Conservation (phyloP, 2,797 vertebrate genomes). For the Ctenopoma multispine region DNA sequence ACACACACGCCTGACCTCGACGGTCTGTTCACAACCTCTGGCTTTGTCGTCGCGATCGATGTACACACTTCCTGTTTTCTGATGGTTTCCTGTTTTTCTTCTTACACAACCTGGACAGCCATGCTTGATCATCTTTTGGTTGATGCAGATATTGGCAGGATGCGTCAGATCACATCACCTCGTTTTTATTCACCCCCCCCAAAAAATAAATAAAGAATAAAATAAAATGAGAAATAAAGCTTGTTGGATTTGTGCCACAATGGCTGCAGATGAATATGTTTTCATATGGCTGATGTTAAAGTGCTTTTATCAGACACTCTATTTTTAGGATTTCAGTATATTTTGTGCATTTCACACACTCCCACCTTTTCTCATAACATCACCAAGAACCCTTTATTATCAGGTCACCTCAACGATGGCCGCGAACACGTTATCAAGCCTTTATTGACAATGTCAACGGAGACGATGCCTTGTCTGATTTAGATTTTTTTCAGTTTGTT, state of each 20-base stretch:
- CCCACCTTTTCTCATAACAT: constrained; percentile 28
- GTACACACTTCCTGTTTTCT: constrained; percentile 70
- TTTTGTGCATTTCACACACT: neutral
- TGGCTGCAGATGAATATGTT: neutral
- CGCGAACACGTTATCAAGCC: constrained; percentile 43
- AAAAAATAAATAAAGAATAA: neutral
- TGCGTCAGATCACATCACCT: neutral
- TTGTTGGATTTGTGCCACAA: neutral
- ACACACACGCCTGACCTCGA: constrained; percentile 57
- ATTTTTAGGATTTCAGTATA: neutral
- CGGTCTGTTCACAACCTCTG: constrained; percentile 27
- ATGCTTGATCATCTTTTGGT: neutral
- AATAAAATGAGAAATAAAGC: neutral
- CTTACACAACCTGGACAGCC: constrained; percentile 63
- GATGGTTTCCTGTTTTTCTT: constrained; percentile 82
- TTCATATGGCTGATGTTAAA: too few relatives aligned
- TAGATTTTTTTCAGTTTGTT: constrained; percentile 17
- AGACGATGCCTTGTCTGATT: constrained; percentile 53
- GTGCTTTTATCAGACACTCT: neutral
- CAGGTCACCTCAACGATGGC: constrained; percentile 39
- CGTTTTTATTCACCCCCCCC: neutral
- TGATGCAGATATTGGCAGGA: neutral
- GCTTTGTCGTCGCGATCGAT: constrained; percentile 35
- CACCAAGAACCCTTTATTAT: constrained; percentile 36
- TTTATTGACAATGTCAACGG: constrained; percentile 71